Base-by-base conservation (phyloP, 1,140 invertebrate genomes). In the Plectrocnemia conspersa region DNA sequence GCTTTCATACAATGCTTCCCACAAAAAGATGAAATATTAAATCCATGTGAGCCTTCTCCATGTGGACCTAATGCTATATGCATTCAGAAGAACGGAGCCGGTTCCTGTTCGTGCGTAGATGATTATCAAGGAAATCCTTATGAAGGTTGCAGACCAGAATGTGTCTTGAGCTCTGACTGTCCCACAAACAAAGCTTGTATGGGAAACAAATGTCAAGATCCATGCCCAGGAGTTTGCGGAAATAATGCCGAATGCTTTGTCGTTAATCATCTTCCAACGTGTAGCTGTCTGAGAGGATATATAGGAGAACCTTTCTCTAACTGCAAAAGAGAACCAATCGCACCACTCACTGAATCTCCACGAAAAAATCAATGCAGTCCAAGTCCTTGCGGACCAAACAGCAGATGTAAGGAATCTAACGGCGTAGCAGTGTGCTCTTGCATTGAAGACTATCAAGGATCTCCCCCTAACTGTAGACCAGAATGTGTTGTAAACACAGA, bases 51-150 rank as follows among this genome's bases (percentile, higher is more conserved):
- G 54, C 84, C 84, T 58, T 83, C 83, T n/a, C 85, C 86, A 1
- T 91, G 88, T 69, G 88, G 88, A 33, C 82, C 86, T 7, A 89
- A 90, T 68, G 81, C 86, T 7, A 69, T 84, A 38, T 90, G 88
- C 64, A 77, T 65, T 72, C 62, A 82, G 77, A 62, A 69, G 22
- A 76, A 78, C 50, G 79, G 78, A n/a, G 78, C 75, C 52, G 81
- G 83, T 48, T 77, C 83, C 1, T 89, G 87, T 63, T 79, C 81
- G 21, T 91, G 88, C 66, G 69, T 82, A n/a, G 75, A 78, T 52
- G 78, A 79, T 33, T 86, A 83, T 64, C 76, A 81, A 61, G 87
- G 87, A 29, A 76, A 79, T 56, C 84, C 86, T 18, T 76, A 76
- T 54, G 85, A 85, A 46, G 79, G 83, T 25, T 89, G 88, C 63